Percentiles rank a stretch among this genome's conserved stretches.
phyloP scores from a whole-genome alignment of 2,888 invertebrate species.

The Crossocerus cetratus region DNA sequence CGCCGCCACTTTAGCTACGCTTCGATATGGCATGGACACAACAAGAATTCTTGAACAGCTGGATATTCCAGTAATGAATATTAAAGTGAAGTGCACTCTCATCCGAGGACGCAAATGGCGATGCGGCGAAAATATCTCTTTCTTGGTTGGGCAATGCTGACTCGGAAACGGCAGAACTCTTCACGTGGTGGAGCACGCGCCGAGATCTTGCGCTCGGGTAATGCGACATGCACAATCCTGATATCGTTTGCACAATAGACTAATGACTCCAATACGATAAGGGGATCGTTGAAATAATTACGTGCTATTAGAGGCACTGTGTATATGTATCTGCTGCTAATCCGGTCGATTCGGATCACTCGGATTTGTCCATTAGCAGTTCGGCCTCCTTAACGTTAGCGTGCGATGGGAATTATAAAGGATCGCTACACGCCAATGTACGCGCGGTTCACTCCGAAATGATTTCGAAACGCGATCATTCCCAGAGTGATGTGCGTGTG shows the following conservation, averaged over 20 bases:
- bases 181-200: too few relatives aligned
- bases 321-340: constrained; percentile 5
- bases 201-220: neutral
- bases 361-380: neutral
- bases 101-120: too few relatives aligned
- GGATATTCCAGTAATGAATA: too few relatives aligned
- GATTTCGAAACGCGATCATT: too few relatives aligned
- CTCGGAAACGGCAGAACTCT: too few relatives aligned
- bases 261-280: constrained; percentile 11
- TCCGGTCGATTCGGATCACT: constrained; percentile 5
- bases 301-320: constrained; percentile 22
- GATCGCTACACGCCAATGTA: neutral
- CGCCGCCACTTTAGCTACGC: too few relatives aligned
- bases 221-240: constrained; percentile 18
- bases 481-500: too few relatives aligned
- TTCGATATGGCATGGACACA: too few relatives aligned
- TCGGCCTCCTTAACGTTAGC: neutral
- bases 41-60: too few relatives aligned
- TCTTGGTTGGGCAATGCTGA: too few relatives aligned
- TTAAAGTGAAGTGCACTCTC: too few relatives aligned
- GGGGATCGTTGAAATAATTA: constrained; percentile 40
- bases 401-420: constrained; percentile 6
- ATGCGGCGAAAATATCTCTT: too few relatives aligned
- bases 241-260: neutral
- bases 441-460: neutral